Evolutionary conservation across 2,113 vertebrate species (phyloP), one percentile per base, ranked within the genome.

Genomic region (Nanorana parkeri): DNA sequence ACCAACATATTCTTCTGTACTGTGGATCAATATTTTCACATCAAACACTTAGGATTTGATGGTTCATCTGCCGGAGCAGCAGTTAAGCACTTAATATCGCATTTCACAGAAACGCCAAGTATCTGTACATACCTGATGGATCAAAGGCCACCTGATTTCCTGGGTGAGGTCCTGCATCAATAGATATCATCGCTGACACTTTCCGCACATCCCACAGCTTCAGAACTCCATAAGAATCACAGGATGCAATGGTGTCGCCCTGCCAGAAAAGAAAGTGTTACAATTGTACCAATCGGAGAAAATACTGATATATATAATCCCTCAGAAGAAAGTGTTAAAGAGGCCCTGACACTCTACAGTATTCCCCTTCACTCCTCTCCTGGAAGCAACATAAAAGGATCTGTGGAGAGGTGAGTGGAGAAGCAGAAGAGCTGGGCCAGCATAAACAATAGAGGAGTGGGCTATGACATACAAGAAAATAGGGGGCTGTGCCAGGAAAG

Each of bases 161-260:
- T 1, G 91, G 85, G 79, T 87, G 85, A 0, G 94, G 95, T 3
- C 94, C 94, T 0, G 89, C 80, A 6, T 96, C 95, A 58, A 95
- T 47, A 0, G 91, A 90, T 0, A 90, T 82, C 13, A 89, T 8
- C 0, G 91, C 85, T 0, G 86, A 47, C 0, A 82, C 83, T n/a
- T 88, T 94, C 72, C 88, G 85, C 61, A 93, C 68, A 78, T 97
- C 96, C 95, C 96, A 97, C 4, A 96, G 87, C 78, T 94, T 94
- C 85, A 91, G 36, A 29, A 91, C 47, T 0, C 95, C 92, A 0
- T 87, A 88, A 19, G 90, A 87, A 88, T 96, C 93, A 5, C 95
- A 96, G 77, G 96, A 97, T 26, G 93, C 96, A 68, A 95, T 77
- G 0, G 66, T 80, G 23, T 93, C 88, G 7, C 93, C 92, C 91